Evolutionary conservation across 2,113 vertebrate genomes (phyloP), one percentile per base, ranked within the genome.

Genomic region (Campylorhamphus procurvoides): DNA sequence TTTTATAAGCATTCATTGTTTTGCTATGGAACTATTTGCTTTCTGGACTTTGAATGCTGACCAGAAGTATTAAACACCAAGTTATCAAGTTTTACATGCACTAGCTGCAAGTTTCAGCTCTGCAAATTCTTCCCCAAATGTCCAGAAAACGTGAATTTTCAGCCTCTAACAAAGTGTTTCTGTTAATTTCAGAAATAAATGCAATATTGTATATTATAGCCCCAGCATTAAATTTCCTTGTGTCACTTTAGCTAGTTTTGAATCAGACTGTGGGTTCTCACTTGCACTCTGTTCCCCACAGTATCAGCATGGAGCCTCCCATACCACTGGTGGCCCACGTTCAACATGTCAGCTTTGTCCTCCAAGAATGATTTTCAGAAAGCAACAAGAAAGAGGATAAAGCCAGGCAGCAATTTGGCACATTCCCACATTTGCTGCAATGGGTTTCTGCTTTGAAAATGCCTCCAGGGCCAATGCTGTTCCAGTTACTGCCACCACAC

Each of bases 1-100:
- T 68, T 84, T 66, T 7, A 18, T 7, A 53, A 77, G 2, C 22
- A 44, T 64, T 71, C 23, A 62, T 66, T 62, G 40, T 84, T 92
- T 74, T 69, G 3, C 6, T 83, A 37, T 1, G 10, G 69, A 93
- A 40, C 49, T 62, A 18, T 60, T 68, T 50, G 3, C 24, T 75
- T 56, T 11, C 29, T 68, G 74, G 46, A 63, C 47, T 82, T 89
- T 92, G 42, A 94, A 78, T 63, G 22, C 16, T 84, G 76, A 87
- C 27, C 39, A 78, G 68, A 86, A 81, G 49, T 37, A 88, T 86
- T 87, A 89, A 92, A 92, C 56, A 88, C 18, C 28, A 69, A 71
- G 68, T 74, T 78, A 84, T 33, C 50, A 71, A 80, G 53, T 84
- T 84, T 89, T 87, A 55, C 31, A 18, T 86, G 23, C 1, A 1